phyloP scores from a whole-genome alignment of 2,888 invertebrate genomes.

The Acanthosepion pharaonis region DNA sequence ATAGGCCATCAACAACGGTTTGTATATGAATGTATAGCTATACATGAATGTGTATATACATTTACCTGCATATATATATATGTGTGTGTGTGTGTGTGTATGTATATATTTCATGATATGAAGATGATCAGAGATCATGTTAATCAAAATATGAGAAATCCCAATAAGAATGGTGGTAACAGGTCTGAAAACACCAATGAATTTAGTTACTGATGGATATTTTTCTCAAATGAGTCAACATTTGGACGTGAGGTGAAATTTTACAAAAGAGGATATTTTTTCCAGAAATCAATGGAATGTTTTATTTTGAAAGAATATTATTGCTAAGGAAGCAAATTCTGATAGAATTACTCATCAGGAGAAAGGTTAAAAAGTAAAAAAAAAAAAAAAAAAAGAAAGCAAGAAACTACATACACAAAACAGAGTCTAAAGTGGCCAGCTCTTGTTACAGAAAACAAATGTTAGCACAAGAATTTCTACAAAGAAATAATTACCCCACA shows the following conservation, averaged over 20 bases:
- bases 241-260: neutral
- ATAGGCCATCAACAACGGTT: neutral
- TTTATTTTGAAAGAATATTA: neutral
- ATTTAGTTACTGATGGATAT: neutral
- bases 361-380: neutral
- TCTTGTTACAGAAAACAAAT: neutral
- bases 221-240: neutral
- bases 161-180: neutral
- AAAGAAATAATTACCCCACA: neutral
- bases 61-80: neutral
- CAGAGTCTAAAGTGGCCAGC: neutral
- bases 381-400: neutral
- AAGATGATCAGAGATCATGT: neutral
- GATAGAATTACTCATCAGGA: neutral
- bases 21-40: neutral
- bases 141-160: neutral
- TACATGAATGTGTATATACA: neutral
- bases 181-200: neutral
- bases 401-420: neutral
- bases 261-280: neutral
- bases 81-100: neutral
- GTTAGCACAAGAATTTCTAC: constrained; percentile 6
- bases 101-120: neutral
- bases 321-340: neutral
- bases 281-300: neutral